These are phyloP conservation scores for Latrodectus geometricus DNA, from an alignment of 1,140 invertebrate genomes.

Conservation along the genomic window DNA sequence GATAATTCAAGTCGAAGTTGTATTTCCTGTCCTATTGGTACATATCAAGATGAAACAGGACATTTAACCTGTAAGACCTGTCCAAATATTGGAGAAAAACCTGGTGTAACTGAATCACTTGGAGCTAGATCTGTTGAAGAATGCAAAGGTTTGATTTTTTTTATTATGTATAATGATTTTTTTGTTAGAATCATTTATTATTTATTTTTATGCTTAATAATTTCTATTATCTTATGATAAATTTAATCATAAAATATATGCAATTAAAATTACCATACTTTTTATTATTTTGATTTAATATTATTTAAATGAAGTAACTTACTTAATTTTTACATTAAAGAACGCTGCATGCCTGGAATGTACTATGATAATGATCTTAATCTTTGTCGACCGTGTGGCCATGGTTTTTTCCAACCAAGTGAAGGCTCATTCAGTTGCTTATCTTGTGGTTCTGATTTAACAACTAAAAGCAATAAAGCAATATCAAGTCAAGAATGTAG, in stretches of 20 bases:
- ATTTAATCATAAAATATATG: not conserved
- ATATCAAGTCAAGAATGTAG: conserved; percentile 76
- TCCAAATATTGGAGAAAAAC: conserved; percentile 85
- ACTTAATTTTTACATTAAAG: conserved; percentile 70
- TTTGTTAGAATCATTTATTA: too few species aligned
- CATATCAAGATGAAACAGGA: conserved; percentile 93
- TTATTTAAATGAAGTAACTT: too few species aligned
- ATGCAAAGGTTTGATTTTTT: conserved; percentile 80
- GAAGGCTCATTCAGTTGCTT: conserved; percentile 92
- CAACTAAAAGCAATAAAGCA: conserved; percentile 90
- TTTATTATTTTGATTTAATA: too few species aligned
- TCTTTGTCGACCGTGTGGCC: conserved; percentile 89
- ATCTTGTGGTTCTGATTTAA: conserved; percentile 91
- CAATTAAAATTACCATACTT: not conserved
- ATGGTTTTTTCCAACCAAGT: conserved; percentile 91
- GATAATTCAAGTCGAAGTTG: conserved; percentile 81
- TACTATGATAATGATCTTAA: conserved; percentile 88
- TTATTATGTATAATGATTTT: not conserved
- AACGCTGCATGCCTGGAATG: conserved; percentile 90
- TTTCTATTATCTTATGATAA: too few species aligned
- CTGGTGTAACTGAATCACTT: conserved; percentile 85
- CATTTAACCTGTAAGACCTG: conserved; percentile 89
- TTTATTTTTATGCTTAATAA: too few species aligned
- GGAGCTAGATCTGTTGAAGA: conserved; percentile 88
- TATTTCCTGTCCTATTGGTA: conserved; percentile 85